Evolutionary conservation across 1,140 invertebrate genomes (phyloP), one percentile per base, ranked within the genome.

Genomic region (Eufriesea mexicana): DNA sequence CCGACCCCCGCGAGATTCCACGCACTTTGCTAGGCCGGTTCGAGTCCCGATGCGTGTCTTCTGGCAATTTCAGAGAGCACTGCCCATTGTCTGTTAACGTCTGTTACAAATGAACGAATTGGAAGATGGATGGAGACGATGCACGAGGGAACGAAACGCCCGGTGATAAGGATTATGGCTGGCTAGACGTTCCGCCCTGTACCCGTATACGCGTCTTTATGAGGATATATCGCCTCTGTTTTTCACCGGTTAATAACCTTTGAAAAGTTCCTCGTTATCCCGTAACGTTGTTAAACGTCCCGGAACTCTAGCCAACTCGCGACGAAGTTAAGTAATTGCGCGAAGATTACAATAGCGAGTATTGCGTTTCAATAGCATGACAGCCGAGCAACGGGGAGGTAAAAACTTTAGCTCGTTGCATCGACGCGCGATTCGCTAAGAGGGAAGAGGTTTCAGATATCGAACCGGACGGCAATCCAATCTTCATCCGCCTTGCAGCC

Each of bases 31-130:
- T 20, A 49, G 16, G 9, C 59, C 7, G 7, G 14, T 70, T 45
- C 68, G 47, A 28, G 1, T 18, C 67, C 7, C 25, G 28, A 64
- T 42, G 16, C 61, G 61, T 42, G 61, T 12, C 9, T 18, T 18
- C 5, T 8, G 35, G 9, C 20, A 42, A 18, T 64, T 64, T 23
- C 9, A 42, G 23, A 9, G 35, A 10, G 14, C 5, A 8, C 2
- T 7, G 23, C 0, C 10, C 10, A 9, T n/a, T 0, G 42, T 35
- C 18, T 20, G 5, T n/a, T 16, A 2, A n/a, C 14, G 0, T 23
- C 35, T 2, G 5, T 23, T 45, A 5, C 14, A 12, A n/a, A 67
- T 42, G 10, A n/a, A 67, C 20, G 12, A n/a, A 45, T 45, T 45
- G 2, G 42, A 23, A 23, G 1, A 64, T 42, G 28, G 9, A n/a